Conservation (phyloP, 2,797 vertebrate genomes). For the Borostomias antarcticus region DNA sequence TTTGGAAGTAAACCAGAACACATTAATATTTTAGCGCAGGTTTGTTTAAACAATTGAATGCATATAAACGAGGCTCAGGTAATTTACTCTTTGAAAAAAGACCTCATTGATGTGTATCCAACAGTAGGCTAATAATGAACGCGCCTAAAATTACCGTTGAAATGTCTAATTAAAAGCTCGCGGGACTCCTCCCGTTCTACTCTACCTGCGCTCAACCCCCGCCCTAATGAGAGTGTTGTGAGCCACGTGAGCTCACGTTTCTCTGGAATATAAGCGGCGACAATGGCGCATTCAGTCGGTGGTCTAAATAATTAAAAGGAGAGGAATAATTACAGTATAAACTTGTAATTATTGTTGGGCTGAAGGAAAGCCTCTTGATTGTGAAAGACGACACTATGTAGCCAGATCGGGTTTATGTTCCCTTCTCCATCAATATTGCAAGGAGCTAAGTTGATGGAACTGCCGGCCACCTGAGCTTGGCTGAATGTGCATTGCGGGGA, state of each 20-base stretch:
- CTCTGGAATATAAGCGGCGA: conserved; percentile 69
- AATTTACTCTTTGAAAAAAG: conserved; percentile 48
- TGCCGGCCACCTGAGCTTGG: conserved; percentile 22
- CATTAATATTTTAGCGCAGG: conserved; percentile 73
- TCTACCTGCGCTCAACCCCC: conserved; percentile 37
- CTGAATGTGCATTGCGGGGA: conserved; percentile 23
- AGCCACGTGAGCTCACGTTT: conserved; percentile 74
- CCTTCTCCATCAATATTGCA: conserved; percentile 76
- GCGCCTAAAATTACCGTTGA: conserved; percentile 70
- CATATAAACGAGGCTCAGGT: conserved; percentile 62
- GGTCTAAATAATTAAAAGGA: conserved; percentile 89
- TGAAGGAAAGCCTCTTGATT: conserved; percentile 71
- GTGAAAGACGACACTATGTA: conserved; percentile 77
- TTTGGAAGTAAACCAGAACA: conserved; percentile 50
- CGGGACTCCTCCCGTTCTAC: conserved; percentile 38
- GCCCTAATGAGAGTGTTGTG: conserved; percentile 50
- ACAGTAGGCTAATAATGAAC: conserved; percentile 62
- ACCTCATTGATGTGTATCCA: conserved; percentile 56
- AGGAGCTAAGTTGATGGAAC: conserved; percentile 58
- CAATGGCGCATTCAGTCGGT: conserved; percentile 75
- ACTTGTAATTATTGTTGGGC: conserved; percentile 86
- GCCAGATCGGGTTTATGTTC: conserved; percentile 70
- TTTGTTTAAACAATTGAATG: conserved; percentile 68
- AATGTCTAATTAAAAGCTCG: conserved; percentile 77
- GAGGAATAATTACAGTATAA: conserved; percentile 92